These are phyloP conservation scores for Pocillopora grandis DNA, from an alignment of 92 coral and sea anemone genomes.

Conservation along the genomic window DNA sequence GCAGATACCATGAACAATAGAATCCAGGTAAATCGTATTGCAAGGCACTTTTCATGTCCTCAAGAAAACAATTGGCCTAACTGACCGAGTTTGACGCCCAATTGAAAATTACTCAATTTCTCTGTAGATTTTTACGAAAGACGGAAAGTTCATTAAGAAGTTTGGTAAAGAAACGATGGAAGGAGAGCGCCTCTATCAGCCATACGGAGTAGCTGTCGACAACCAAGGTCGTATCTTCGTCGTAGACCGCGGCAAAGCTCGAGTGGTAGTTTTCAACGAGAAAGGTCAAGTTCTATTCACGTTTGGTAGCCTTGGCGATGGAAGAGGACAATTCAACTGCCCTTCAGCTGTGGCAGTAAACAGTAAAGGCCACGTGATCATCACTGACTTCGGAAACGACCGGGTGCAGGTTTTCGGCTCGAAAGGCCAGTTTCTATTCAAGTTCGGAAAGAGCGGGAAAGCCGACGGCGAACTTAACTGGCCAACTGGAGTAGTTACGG, in stretches of 20 bases:
- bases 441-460: slow-evolving; percentile 86
- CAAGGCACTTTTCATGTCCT: background rate
- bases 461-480: slow-evolving; percentile 88
- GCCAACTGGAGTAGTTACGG: slow-evolving; percentile 95
- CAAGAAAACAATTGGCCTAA: background rate
- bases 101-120: background rate
- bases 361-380: slow-evolving; percentile 80
- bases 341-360: slow-evolving; percentile 87
- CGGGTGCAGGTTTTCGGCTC: slow-evolving; percentile 91
- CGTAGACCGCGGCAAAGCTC: slow-evolving; percentile 92
- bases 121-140: slow-evolving; percentile 74
- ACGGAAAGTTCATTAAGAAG: slow-evolving; percentile 65
- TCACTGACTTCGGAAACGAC: slow-evolving; percentile 97
- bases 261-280: slow-evolving; percentile 73
- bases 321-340: slow-evolving; percentile 82
- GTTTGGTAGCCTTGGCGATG: slow-evolving; percentile 94
- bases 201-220: slow-evolving; percentile 89
- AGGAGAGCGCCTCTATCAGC: slow-evolving; percentile 69
- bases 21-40: slow-evolving; percentile 68
- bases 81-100: background rate
- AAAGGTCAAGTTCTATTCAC: slow-evolving; percentile 63
- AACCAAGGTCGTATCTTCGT: slow-evolving; percentile 68
- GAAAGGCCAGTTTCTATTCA: slow-evolving; percentile 76
- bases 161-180: slow-evolving; percentile 55
- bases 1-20: slow-evolving; percentile 91